These are phyloP conservation scores for Murina feae DNA, from an alignment of 2,113 vertebrate species.

Conservation along the genomic window DNA sequence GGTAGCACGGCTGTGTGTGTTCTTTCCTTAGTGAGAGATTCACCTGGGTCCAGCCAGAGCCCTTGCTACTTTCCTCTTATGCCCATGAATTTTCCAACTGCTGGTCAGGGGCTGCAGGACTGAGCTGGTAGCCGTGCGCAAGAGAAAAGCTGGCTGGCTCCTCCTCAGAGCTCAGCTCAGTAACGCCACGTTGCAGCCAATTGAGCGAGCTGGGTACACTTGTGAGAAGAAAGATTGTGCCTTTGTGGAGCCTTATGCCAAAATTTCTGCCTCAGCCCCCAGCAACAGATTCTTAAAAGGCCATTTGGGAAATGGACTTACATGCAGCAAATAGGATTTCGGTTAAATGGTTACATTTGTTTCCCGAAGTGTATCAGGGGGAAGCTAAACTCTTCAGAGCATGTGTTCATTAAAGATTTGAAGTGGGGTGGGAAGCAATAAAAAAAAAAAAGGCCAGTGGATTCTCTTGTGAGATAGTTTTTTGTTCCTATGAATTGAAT, in stretches of 20 bases:
- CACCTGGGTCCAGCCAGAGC: not conserved
- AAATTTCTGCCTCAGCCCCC: slow-evolving; percentile 43
- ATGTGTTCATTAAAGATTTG: slow-evolving; percentile 72
- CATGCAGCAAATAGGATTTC: slow-evolving; percentile 50
- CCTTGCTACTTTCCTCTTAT: not conserved
- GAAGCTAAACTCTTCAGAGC: slow-evolving; percentile 65
- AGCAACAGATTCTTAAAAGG: slow-evolving; percentile 62
- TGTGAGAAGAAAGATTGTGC: slow-evolving; percentile 42
- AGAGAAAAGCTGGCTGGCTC: not conserved
- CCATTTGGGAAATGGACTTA: slow-evolving; percentile 52
- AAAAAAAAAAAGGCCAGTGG: slow-evolving; percentile 67
- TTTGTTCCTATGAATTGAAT: slow-evolving; percentile 74
- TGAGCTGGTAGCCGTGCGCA: not conserved
- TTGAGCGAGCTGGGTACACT: slow-evolving; percentile 23
- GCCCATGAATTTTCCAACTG: not conserved
- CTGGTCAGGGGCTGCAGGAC: not conserved
- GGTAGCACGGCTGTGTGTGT: not conserved
- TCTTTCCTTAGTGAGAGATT: not conserved
- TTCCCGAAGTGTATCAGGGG: slow-evolving; percentile 66
- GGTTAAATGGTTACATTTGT: slow-evolving; percentile 71
- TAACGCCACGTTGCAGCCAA: not conserved
- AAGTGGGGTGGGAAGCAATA: slow-evolving; percentile 73
- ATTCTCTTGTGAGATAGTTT: slow-evolving; percentile 70
- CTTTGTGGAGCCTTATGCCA: slow-evolving; percentile 39
- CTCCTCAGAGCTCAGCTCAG: not conserved